Evolutionary conservation across 2,888 invertebrate species (phyloP).

Genomic region (Drosophila emarginata): DNA sequence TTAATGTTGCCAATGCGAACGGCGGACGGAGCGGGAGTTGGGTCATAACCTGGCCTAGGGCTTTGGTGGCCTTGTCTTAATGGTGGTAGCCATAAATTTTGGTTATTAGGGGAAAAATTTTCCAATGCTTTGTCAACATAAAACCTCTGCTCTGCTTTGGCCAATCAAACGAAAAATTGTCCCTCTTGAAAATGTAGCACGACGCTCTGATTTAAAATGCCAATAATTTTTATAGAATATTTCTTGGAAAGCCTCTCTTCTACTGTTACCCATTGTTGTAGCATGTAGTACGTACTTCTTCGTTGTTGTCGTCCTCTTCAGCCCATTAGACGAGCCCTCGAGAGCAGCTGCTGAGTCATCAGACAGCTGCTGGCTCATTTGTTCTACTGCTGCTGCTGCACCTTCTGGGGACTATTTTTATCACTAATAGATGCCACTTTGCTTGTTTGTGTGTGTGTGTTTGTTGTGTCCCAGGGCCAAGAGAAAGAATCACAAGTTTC

Average conservation of each 20-base stretch:
- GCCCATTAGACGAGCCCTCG: slow-evolving; percentile 39
- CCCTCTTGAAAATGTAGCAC: slow-evolving; percentile 28
- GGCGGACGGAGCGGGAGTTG: background rate
- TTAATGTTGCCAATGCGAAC: slow-evolving; percentile 35
- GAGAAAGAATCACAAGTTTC: slow-evolving; percentile 65
- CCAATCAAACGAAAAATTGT: slow-evolving; percentile 50
- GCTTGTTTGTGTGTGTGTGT: slow-evolving; percentile 41
- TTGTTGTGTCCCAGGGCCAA: slow-evolving; percentile 15
- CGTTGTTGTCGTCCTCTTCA: slow-evolving; percentile 3
- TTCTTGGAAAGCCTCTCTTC: background rate
- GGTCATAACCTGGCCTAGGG: slow-evolving; percentile 36
- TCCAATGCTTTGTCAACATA: slow-evolving; percentile 43
- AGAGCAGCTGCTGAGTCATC: slow-evolving; percentile 66
- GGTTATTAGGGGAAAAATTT: slow-evolving; percentile 35
- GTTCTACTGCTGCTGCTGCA: slow-evolving; percentile 34
- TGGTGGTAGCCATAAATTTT: slow-evolving; percentile 55
- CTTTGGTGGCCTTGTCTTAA: slow-evolving; percentile 44
- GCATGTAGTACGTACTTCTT: background rate
- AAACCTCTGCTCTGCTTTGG: slow-evolving; percentile 1
- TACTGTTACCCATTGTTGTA: too few species aligned
- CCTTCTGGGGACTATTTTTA: slow-evolving; percentile 61
- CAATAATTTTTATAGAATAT: slow-evolving; percentile 59
- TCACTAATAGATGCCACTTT: slow-evolving; percentile 74
- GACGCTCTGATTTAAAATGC: slow-evolving; percentile 57
- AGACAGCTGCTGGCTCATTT: slow-evolving; percentile 66